These are phyloP conservation scores for Serrognathus titanus DNA, from an alignment of 2,888 invertebrate genomes.

Conservation along the genomic window DNA sequence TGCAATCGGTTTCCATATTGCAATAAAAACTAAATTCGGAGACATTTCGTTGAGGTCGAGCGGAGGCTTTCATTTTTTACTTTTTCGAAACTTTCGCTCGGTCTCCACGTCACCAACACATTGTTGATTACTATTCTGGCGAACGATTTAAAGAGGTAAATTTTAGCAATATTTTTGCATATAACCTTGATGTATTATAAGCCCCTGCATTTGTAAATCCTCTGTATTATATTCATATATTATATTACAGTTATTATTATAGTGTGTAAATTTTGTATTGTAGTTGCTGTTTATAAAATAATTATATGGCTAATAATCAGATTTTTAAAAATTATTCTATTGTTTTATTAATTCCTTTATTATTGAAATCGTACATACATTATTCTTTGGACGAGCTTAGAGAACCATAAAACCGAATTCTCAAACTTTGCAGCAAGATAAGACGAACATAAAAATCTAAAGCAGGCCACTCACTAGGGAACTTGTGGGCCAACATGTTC, in stretches of 20 bases:
- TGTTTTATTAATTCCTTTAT: constrained; percentile 7
- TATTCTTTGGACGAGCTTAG: no score
- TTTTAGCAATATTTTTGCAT: constrained; percentile 55
- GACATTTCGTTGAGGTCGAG: constrained; percentile 1
- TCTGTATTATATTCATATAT: constrained; percentile 52
- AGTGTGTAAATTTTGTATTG: constrained; percentile 74
- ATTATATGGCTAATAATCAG: constrained; percentile 66
- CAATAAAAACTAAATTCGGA: constrained; percentile 24
- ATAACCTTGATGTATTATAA: constrained; percentile 49
- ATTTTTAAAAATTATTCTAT: constrained; percentile 48
- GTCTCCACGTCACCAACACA: constrained; percentile 1
- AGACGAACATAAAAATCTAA: no score
- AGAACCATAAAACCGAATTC: no score
- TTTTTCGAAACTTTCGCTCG: constrained; percentile 1
- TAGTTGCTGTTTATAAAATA: constrained; percentile 70
- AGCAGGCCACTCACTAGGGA: no score
- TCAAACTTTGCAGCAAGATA: no score
- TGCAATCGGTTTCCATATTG: constrained; percentile 35
- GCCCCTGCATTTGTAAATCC: constrained; percentile 45
- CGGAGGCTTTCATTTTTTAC: background rate
- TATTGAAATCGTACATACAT: no score
- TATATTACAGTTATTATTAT: constrained; percentile 59
- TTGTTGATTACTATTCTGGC: constrained; percentile 37
- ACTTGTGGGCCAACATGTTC: no score
- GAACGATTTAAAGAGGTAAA: constrained; percentile 46